phyloP scores from a whole-genome alignment of 2,797 vertebrate genomes.

The Bovichtus diacanthus region DNA sequence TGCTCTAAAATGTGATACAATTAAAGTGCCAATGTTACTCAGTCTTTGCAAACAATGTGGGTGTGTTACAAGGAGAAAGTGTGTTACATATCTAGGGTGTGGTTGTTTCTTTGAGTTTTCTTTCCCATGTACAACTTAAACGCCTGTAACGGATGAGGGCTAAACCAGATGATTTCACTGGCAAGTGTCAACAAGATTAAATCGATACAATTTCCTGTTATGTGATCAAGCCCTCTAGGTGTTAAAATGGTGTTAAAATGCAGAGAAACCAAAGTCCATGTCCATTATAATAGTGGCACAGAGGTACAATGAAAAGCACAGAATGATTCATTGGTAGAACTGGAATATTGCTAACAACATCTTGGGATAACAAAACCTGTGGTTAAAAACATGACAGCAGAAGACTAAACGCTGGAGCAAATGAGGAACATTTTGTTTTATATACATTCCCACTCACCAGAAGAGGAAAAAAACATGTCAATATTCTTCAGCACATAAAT shows the following conservation, averaged over 20 bases:
- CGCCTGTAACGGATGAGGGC: not conserved
- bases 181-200: conserved; percentile 4
- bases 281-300: not conserved
- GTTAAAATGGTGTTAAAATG: too few species aligned
- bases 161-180: not conserved
- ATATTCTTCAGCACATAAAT: not conserved
- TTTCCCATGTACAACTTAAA: not conserved
- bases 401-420: not conserved
- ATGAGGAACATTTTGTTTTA: not conserved
- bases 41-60: not conserved
- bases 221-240: not conserved
- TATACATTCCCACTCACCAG: not conserved
- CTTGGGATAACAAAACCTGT: conserved; percentile 5
- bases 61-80: conserved; percentile 23
- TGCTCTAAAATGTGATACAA: not conserved
- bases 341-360: not conserved
- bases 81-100: conserved; percentile 30
- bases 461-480: not conserved
- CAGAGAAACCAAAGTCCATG: conserved; percentile 13
- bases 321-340: not conserved
- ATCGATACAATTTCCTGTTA: not conserved
- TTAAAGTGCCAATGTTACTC: not conserved
- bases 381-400: not conserved
- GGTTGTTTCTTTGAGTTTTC: not conserved
- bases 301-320: not conserved